A percentile compares a stretch with the other conserved stretches of the same genome.
These are phyloP conservation scores for Corythornis leucogaster DNA, from an alignment of 2,797 vertebrate genomes.

Conservation along the genomic window DNA sequence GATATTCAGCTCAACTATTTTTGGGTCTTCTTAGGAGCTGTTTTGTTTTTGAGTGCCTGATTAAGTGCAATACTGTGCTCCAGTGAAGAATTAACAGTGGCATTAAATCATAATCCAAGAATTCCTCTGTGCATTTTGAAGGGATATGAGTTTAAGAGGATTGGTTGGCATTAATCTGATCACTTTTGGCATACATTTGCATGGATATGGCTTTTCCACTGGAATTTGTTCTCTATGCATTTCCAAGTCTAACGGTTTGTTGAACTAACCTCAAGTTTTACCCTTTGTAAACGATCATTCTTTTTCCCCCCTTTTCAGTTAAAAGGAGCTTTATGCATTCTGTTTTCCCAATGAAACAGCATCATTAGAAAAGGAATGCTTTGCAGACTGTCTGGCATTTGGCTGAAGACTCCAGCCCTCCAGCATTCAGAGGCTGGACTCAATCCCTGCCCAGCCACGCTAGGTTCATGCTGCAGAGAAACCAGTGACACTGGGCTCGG, in stretches of 20 bases:
- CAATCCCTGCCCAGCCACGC: neutral
- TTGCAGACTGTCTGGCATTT: neutral
- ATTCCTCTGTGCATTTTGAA: slow-evolving; percentile 71
- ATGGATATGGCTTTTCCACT: slow-evolving; percentile 38
- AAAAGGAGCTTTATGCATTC: neutral
- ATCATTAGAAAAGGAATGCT: neutral
- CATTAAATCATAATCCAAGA: slow-evolving; percentile 20
- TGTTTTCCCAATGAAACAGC: neutral
- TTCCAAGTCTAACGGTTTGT: neutral
- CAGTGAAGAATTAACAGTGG: slow-evolving; percentile 58
- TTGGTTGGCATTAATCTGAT: slow-evolving; percentile 67
- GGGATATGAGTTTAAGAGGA: slow-evolving; percentile 68
- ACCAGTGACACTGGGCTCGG: neutral
- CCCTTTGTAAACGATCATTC: neutral
- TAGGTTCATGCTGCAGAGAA: neutral
- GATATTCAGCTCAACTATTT: slow-evolving; percentile 39
- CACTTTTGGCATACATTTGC: slow-evolving; percentile 61
- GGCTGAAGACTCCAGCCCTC: neutral
- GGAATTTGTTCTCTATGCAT: slow-evolving; percentile 37
- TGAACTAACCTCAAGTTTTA: neutral
- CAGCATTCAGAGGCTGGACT: neutral
- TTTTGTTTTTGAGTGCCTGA: slow-evolving; percentile 40
- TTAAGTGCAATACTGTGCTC: slow-evolving; percentile 47
- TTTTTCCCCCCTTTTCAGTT: neutral
- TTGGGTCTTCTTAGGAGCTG: slow-evolving; percentile 29